Base-by-base conservation (phyloP, 2,888 invertebrate genomes). In the Stegana nigrithorax region DNA sequence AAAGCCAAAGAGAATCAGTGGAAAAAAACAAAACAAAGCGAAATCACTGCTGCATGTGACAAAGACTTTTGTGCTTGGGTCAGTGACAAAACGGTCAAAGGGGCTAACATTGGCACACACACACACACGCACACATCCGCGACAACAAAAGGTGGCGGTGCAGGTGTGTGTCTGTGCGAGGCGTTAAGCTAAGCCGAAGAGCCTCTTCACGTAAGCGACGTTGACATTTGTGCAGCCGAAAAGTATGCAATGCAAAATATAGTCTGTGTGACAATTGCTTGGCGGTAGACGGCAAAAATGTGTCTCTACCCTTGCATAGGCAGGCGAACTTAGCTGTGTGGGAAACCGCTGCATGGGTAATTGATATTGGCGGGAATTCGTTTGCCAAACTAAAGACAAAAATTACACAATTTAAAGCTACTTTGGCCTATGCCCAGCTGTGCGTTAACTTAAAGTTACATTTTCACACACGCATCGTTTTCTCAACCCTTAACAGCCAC, bases 21-120 rank as follows among this genome's bases (percentile, higher is more conserved):
- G 36, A 36, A 36, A n/a, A 4, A 36, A n/a, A n/a, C 2, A 44
- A 51, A 17, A 29, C 67, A 61, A 56, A 64, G 64, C 60, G 64
- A 75, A 80, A 75, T 75, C 75, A 76, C 77, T 74, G 45, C 32
- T 29, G 14, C 56, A 50, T 45, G 57, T 39, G 29, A 27, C 36
- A 56, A 59, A 65, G 63, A 56, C 58, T 19, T 51, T 65, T 61
- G 60, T 44, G 60, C 70, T 67, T 70, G 72, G 80, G 73, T 78
- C 78, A 80, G 68, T 71, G 67, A 69, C 68, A 66, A 71, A 68
- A 66, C 67, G 75, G 78, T 78, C 81, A 76, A 73, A 78, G 66
- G 72, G 75, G 69, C 72, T 72, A 73, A 63, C 47, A 4, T 47
- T 25, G 14, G 4, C 14, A 32, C 53, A 53, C 3, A n/a, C 51